These are phyloP conservation scores for Gallinago jamesoni DNA, from an alignment of 2,113 vertebrate species.

Conservation along the genomic window DNA sequence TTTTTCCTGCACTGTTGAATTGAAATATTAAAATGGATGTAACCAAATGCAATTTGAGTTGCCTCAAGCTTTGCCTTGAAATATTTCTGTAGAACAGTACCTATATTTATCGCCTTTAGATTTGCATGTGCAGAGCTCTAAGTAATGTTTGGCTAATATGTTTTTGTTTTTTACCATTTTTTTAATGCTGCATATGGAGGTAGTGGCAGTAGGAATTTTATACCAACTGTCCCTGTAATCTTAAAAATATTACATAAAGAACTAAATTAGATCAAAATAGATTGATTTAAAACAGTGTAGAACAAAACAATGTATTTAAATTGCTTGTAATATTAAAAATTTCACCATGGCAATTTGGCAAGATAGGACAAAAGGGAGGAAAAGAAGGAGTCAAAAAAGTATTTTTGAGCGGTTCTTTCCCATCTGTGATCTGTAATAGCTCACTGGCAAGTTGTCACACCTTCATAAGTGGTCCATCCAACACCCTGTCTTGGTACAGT, in stretches of 20 bases:
- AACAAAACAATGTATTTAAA: not conserved
- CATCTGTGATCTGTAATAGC: not conserved
- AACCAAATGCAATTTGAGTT: not conserved
- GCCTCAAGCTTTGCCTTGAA: not conserved
- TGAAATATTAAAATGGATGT: not conserved
- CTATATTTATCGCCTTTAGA: not conserved
- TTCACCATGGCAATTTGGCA: not conserved
- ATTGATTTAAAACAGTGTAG: not conserved
- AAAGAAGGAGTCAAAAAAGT: not conserved
- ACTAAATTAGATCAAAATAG: not conserved
- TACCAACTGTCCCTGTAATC: not conserved
- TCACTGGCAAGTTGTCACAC: not conserved
- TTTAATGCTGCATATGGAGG: not conserved
- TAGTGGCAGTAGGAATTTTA: not conserved
- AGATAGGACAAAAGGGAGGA: not conserved
- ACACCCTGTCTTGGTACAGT: not conserved
- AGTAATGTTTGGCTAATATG: not conserved
- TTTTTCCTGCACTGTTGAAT: not conserved
- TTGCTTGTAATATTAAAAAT: not conserved
- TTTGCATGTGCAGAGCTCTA: not conserved
- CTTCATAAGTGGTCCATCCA: not conserved
- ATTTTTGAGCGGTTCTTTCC: not conserved
- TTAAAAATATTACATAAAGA: not conserved
- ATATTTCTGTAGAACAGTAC: not conserved
- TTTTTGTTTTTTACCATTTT: not conserved